These are phyloP conservation scores for Leptinotarsa peninsularis DNA, from an alignment of 2,888 invertebrate species.

Conservation along the genomic window DNA sequence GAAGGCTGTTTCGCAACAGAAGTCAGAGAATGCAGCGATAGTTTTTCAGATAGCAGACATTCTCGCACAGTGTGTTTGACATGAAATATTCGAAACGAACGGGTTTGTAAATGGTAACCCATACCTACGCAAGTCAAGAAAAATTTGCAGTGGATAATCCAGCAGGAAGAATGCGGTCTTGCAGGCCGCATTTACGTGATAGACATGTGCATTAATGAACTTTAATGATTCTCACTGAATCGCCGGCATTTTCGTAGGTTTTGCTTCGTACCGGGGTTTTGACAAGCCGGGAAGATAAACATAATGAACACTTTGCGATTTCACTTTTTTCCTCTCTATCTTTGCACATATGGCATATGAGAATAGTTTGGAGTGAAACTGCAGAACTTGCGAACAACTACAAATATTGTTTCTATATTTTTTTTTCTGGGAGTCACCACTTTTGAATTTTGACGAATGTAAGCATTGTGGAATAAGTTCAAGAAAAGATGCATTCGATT, in stretches of 20 bases:
- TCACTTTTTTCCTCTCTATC: not conserved
- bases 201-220: constrained; percentile 15
- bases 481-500: too few relatives aligned
- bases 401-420: too few relatives aligned
- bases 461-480: too few relatives aligned
- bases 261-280: not conserved
- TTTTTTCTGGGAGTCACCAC: too few relatives aligned
- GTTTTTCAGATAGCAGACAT: constrained; percentile 8
- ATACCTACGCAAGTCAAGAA: not conserved
- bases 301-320: not conserved
- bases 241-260: constrained; percentile 5
- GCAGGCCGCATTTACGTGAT: constrained; percentile 6
- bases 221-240: constrained; percentile 11
- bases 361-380: too few relatives aligned
- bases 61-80: not conserved
- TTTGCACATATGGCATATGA: too few relatives aligned
- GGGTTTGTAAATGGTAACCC: constrained; percentile 1
- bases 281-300: not conserved
- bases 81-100: constrained; percentile 9
- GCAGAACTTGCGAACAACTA: too few relatives aligned
- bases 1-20: not conserved
- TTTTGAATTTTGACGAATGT: too few relatives aligned
- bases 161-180: constrained; percentile 13
- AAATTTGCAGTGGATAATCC: constrained; percentile 16
- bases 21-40: not conserved